Percentiles rank a stretch among this genome's conserved stretches.
Conservation (phyloP, 2,797 vertebrate species). For the Sebastes hubbsi region DNA sequence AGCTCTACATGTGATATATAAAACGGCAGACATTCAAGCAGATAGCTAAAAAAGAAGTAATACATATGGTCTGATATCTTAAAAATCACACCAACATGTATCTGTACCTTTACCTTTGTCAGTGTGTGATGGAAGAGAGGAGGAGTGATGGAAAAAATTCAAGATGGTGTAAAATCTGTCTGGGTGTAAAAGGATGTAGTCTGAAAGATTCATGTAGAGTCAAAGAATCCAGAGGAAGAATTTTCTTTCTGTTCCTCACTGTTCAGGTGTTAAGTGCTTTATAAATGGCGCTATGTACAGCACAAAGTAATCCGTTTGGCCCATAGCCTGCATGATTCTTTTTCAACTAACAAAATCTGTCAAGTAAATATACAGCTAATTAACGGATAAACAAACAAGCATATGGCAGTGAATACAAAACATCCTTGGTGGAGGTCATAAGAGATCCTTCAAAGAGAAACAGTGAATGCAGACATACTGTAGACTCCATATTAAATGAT, state of each 20-base stretch:
- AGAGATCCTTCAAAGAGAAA: constrained; percentile 1
- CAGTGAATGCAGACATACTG: neutral
- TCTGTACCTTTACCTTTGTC: neutral
- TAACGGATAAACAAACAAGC: constrained; percentile 15
- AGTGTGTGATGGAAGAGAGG: neutral
- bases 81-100: neutral
- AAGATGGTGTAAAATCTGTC: neutral
- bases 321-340: neutral
- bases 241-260: neutral
- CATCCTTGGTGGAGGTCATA: constrained; percentile 2
- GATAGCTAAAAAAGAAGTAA: neutral
- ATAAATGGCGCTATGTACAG: neutral
- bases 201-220: constrained; percentile 10
- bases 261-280: neutral
- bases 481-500: constrained; percentile 20
- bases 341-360: constrained; percentile 21
- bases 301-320: neutral
- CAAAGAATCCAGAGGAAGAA: neutral
- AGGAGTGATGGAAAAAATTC: neutral
- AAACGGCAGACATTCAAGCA: neutral
- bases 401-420: constrained; percentile 1
- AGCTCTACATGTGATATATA: neutral
- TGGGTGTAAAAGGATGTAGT: constrained; percentile 11
- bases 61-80: neutral
- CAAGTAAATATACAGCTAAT: constrained; percentile 6